Base-by-base conservation (phyloP, 2,113 vertebrate genomes). In the Aleadryas rufinucha region DNA sequence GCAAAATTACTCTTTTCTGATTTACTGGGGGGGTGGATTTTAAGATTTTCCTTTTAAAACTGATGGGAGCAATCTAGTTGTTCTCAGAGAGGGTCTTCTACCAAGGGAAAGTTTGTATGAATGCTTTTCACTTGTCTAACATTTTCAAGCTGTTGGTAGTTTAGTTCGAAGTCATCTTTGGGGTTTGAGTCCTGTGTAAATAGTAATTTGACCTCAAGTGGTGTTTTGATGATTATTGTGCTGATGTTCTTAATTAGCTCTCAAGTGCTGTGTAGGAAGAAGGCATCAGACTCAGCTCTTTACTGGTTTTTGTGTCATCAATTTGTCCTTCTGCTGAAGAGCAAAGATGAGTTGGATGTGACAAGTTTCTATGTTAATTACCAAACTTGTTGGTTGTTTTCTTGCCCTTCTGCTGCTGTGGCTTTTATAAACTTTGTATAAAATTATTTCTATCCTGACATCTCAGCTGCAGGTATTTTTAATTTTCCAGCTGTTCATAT, bases 301-400 rank as follows among this genome's bases (percentile, higher is more conserved):
- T 16, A 21, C 31, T 69, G 20, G 20, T 74, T 50, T 57, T 33
- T 65, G 26, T 41, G 61, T 75, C 31, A 33, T 59, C 54, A 45
- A 3, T 31, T 50, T 2, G 0, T 47, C 24, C 31, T 84, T 49
- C 47, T 71, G 5, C 50, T 42, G 70, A 71, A 33, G 24, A 53
- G 11, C 23, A 44, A 31, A 77, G 53, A 57, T 19, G 24, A 6
- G 2, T 52, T 0, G 0, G 19, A 30, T 68, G n/a, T 60, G 56
- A 5, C 33, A 27, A 27, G 5, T 50, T 92, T 81, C 10, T 16
- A 1, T 49, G 21, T 65, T 87, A 41, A 56, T 45, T 60, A 28
- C 56, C 56, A 20, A 53, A 31, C 8, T 31, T 56, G 3, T n/a
- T 56, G 52, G 16, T 4, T 49, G 17, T 64, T 93, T 78, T 84